Evolutionary conservation across 2,113 vertebrate species (phyloP).

Genomic region (Circaetus gallicus): DNA sequence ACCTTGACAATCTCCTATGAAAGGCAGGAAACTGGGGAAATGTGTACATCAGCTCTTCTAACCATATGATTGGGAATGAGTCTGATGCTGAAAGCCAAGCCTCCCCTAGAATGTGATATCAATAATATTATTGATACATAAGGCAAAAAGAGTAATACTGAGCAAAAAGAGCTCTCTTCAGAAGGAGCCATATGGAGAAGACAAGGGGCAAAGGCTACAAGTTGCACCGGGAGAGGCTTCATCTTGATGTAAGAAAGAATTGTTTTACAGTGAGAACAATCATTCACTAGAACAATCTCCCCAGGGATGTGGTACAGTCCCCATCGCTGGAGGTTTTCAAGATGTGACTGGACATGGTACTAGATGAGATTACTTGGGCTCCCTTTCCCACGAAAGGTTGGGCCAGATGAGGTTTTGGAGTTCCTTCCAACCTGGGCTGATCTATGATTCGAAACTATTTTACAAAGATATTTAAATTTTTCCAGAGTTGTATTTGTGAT

Average conservation of each 20-base stretch:
- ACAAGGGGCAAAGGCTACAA: not conserved
- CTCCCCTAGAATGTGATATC: not conserved
- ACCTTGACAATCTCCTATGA: not conserved
- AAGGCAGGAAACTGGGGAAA: not conserved
- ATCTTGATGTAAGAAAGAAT: not conserved
- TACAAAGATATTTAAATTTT: not conserved
- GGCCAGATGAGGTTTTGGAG: not conserved
- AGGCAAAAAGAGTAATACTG: not conserved
- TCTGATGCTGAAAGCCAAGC: not conserved
- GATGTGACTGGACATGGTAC: not conserved
- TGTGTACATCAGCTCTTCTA: not conserved
- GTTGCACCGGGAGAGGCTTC: not conserved
- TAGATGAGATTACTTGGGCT: not conserved
- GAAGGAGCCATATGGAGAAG: not conserved
- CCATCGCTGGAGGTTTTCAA: not conserved
- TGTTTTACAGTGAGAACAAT: not conserved
- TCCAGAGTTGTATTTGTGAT: not conserved
- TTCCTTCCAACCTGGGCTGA: not conserved
- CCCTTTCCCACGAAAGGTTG: not conserved
- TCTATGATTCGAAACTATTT: not conserved
- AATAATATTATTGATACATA: not conserved
- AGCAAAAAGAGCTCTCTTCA: not conserved
- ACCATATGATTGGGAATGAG: not conserved
- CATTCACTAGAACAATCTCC: not conserved
- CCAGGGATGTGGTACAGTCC: not conserved